Conservation (phyloP, 2,113 vertebrate species). For the Halcyon malimbica region DNA sequence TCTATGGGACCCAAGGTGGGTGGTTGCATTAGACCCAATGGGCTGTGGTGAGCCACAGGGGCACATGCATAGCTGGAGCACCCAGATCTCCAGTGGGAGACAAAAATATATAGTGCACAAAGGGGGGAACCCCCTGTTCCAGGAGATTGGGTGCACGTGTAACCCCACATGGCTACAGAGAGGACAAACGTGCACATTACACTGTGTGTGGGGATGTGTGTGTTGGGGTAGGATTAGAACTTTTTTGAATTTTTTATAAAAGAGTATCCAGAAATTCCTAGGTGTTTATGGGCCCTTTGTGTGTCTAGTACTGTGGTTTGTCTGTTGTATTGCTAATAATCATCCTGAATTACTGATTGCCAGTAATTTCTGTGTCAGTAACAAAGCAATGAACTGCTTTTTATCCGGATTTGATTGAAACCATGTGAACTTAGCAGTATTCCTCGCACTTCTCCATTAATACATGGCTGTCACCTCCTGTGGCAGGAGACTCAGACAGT, state of each 20-base stretch:
- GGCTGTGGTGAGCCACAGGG: not conserved
- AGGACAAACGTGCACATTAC: rapidly evolving
- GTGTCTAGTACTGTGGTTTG: not conserved
- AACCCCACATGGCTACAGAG: not conserved
- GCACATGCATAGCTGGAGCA: not conserved
- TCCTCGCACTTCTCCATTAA: not conserved
- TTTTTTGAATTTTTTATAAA: not conserved
- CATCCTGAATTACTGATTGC: not conserved
- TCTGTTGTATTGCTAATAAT: not conserved
- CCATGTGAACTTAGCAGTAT: not conserved
- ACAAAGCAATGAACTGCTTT: not conserved
- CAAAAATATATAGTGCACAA: not conserved
- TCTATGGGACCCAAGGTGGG: not conserved
- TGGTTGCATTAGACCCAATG: not conserved
- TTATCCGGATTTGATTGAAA: not conserved
- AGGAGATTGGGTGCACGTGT: not conserved
- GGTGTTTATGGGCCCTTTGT: not conserved
- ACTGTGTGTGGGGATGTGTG: not conserved
- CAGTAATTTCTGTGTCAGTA: not conserved
- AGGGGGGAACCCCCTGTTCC: not conserved
- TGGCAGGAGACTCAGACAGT: not conserved
- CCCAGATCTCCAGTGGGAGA: not conserved
- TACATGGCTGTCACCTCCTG: not conserved
- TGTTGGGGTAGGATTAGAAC: not conserved
- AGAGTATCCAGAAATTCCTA: not conserved